Conservation (phyloP, 2,113 vertebrate species). For the Hipposideros armiger region DNA sequence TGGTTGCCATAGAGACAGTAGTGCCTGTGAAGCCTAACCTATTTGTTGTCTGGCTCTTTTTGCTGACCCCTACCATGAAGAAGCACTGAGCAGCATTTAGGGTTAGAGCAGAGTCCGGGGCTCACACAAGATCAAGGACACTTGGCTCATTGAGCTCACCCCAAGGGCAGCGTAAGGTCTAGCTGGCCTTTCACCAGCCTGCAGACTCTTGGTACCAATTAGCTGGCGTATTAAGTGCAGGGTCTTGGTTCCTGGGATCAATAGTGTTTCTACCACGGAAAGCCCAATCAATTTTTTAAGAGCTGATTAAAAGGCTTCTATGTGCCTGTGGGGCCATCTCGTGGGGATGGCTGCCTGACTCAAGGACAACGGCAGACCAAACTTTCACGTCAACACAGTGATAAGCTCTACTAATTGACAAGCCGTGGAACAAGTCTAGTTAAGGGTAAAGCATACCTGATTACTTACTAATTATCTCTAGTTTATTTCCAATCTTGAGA, state of each 20-base stretch:
- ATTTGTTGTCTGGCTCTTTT: not conserved
- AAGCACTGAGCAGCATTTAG: not conserved
- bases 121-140: not conserved
- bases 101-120: not conserved
- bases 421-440: not conserved
- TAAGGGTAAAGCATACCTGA: not conserved
- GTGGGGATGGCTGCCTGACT: not conserved
- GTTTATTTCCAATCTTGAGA: not conserved
- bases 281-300: not conserved
- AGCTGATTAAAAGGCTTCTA: constrained; percentile 3
- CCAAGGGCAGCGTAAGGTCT: not conserved
- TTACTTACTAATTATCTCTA: not conserved
- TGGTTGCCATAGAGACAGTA: not conserved
- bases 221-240: not conserved
- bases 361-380: not conserved
- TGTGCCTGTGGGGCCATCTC: not conserved
- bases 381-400: not conserved
- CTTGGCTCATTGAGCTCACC: not conserved
- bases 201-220: not conserved
- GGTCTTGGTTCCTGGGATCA: not conserved
- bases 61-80: not conserved
- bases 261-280: not conserved
- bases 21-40: not conserved
- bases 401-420: not conserved
- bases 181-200: not conserved